Conservation (phyloP, 2,888 invertebrate species). For the Lasioglossum lativentre region DNA sequence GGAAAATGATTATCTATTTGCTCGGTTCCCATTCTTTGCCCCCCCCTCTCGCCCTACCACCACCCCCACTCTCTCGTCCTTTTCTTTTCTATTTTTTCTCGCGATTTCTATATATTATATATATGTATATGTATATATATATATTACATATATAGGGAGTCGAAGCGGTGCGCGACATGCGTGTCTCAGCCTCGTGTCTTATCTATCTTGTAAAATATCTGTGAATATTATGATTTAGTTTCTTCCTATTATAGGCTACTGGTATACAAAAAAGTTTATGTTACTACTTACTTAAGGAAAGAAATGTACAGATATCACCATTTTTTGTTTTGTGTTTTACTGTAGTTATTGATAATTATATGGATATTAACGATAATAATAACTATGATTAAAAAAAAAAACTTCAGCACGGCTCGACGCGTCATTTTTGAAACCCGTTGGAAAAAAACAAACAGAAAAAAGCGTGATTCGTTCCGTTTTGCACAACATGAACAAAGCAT, state of each 20-base stretch:
- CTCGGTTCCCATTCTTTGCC: constrained; percentile 3
- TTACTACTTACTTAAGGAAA: constrained; percentile 83
- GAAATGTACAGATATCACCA: constrained; percentile 84
- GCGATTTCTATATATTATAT: background rate
- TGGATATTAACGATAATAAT: constrained; percentile 85
- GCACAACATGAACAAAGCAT: background rate
- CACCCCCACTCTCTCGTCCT: background rate
- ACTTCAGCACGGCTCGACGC: constrained; percentile 65
- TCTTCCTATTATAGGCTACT: constrained; percentile 84
- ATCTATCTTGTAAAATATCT: constrained; percentile 84
- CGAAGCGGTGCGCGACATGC: constrained; percentile 72
- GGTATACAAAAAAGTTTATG: constrained; percentile 83
- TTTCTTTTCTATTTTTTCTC: background rate
- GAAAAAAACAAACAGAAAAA: background rate
- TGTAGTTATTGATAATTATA: constrained; percentile 85
- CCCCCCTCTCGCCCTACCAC: background rate
- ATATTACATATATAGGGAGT: background rate
- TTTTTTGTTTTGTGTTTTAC: constrained; percentile 85
- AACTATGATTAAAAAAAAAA: constrained; percentile 84
- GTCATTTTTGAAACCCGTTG: constrained; percentile 57
- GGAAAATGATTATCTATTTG: constrained; percentile 20
- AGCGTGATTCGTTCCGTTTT: background rate
- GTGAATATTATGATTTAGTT: constrained; percentile 85
- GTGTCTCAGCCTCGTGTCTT: constrained; percentile 76
- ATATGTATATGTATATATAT: constrained; percentile 35